Conservation (phyloP, 2,888 invertebrate genomes). For the Drosophila putrida region DNA sequence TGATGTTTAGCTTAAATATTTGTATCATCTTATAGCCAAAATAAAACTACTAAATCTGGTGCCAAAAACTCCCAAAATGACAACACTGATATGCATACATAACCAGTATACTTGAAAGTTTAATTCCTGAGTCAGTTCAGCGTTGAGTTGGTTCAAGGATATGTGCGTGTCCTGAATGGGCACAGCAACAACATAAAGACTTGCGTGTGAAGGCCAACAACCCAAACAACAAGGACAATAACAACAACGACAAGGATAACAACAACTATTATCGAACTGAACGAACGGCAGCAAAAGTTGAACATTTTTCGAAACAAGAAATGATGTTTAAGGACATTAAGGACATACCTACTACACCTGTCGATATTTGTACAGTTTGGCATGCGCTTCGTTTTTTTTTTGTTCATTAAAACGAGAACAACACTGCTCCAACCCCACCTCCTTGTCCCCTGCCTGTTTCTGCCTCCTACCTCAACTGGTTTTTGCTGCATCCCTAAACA, state of each 20-base stretch:
- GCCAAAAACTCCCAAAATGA: no score
- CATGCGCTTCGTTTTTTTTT: conserved; percentile 58
- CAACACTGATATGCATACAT: background rate
- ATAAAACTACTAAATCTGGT: no score
- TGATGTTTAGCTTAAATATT: no score
- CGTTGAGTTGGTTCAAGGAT: conserved; percentile 61
- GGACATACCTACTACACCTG: conserved; percentile 77
- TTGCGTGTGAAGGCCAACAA: conserved; percentile 76
- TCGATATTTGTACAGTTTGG: conserved; percentile 78
- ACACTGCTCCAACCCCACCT: background rate
- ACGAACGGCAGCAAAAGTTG: conserved; percentile 36
- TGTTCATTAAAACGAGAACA: conserved; percentile 48
- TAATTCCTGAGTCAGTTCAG: conserved; percentile 25
- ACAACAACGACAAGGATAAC: conserved; percentile 14
- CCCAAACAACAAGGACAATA: conserved; percentile 19
- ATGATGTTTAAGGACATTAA: conserved; percentile 75
- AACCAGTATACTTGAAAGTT: conserved; percentile 22
- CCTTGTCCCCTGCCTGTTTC: no score
- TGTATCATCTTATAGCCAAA: no score
- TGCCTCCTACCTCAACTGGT: conserved; percentile 39
- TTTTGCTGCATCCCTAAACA: conserved; percentile 40
- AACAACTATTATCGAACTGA: conserved; percentile 15
- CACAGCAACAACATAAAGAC: conserved; percentile 36
- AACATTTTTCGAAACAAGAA: conserved; percentile 52
- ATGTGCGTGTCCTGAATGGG: conserved; percentile 67